Evolutionary conservation across 2,113 vertebrate species (phyloP).

Genomic region (Thymallus thymallus): DNA sequence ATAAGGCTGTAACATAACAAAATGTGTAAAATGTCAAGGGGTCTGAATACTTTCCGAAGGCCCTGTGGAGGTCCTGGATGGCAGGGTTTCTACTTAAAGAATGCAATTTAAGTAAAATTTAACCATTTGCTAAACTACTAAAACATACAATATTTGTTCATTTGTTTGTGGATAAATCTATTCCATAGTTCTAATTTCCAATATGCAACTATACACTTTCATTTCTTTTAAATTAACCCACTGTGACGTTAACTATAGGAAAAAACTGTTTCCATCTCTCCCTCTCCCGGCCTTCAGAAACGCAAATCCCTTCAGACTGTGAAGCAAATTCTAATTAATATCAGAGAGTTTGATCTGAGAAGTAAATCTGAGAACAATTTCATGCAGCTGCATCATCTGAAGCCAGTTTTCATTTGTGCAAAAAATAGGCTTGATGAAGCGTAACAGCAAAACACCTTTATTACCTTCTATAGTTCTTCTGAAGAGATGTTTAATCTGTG

Average conservation of each 20-base stretch:
- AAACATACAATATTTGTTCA: no score
- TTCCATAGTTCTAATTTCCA: no score
- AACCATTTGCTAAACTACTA: no score
- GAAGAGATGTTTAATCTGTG: slow-evolving; percentile 33
- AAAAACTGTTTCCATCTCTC: neutral
- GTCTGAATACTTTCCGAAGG: no score
- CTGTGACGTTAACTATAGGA: no score
- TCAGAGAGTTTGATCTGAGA: slow-evolving; percentile 30
- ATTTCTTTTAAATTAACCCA: no score
- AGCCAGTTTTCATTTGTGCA: slow-evolving; percentile 50
- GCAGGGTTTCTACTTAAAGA: no score
- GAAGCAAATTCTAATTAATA: slow-evolving; percentile 44
- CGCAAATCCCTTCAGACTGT: slow-evolving; percentile 17
- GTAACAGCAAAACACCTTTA: slow-evolving; percentile 52
- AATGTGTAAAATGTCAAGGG: no score
- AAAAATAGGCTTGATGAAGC: slow-evolving; percentile 52
- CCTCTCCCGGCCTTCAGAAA: slow-evolving; percentile 10
- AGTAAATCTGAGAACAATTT: slow-evolving; percentile 43
- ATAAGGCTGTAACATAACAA: no score
- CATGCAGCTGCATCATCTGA: slow-evolving; percentile 43
- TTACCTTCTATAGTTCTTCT: slow-evolving; percentile 28
- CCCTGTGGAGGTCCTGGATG: no score
- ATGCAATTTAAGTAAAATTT: no score
- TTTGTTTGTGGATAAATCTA: neutral
- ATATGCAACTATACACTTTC: no score